phyloP scores from a whole-genome alignment of 2,113 vertebrate genomes.

The Todiramphus chloris region DNA sequence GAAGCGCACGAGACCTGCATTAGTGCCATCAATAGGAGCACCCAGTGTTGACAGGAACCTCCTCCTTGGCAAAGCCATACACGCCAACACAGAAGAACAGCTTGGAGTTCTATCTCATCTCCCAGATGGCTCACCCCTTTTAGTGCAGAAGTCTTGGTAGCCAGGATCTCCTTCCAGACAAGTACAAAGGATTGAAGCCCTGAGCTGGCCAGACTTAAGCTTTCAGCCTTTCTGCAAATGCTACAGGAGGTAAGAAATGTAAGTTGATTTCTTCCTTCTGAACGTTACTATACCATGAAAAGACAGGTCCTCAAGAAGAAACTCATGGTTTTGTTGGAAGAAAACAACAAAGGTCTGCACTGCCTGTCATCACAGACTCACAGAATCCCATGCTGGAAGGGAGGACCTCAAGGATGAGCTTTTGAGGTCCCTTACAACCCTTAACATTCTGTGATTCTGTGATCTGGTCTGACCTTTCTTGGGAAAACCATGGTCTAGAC shows the following conservation, averaged over 20 bases:
- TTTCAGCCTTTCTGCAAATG: background rate
- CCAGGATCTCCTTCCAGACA: background rate
- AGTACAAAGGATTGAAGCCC: background rate
- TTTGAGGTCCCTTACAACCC: no score
- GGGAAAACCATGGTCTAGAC: background rate
- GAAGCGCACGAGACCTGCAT: background rate
- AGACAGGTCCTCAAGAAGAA: background rate
- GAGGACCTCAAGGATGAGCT: background rate
- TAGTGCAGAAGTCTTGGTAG: background rate
- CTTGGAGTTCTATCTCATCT: background rate
- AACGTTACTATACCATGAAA: background rate
- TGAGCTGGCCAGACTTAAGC: background rate
- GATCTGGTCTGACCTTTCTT: background rate
- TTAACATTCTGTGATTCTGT: no score
- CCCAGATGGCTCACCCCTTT: background rate
- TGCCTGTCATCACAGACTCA: background rate
- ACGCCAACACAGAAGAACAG: background rate
- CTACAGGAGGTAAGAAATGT: background rate
- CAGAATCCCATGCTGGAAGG: background rate
- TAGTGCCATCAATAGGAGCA: background rate
- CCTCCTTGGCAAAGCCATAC: background rate
- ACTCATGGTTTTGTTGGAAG: background rate
- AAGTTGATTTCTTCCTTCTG: background rate
- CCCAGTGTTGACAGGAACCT: background rate
- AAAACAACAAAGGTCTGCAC: accelerated